Evolutionary conservation across 2,797 vertebrate species (phyloP).

Genomic region (Phrynocephalus vlangalii): DNA sequence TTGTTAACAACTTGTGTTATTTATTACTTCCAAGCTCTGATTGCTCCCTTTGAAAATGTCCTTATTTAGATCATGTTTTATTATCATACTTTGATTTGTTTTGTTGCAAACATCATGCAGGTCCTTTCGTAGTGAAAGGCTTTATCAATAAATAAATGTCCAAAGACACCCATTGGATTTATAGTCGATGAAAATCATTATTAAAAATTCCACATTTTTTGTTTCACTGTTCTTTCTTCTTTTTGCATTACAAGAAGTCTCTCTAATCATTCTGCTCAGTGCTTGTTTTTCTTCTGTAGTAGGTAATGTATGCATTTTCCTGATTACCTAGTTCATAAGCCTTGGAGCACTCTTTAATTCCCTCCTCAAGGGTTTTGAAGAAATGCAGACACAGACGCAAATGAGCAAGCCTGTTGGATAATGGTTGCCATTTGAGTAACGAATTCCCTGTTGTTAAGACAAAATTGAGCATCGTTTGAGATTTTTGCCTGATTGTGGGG

Average conservation of each 20-base stretch:
- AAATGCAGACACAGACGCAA: constrained; percentile 22
- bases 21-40: too few relatives aligned
- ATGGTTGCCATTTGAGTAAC: constrained; percentile 13
- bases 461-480: constrained; percentile 4
- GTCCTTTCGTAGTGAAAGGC: neutral
- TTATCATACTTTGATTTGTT: too few relatives aligned
- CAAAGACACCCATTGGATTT: neutral
- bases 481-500: neutral
- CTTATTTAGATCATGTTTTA: too few relatives aligned
- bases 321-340: constrained; percentile 19
- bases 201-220: neutral
- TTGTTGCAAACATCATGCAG: neutral
- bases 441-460: constrained; percentile 10
- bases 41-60: too few relatives aligned
- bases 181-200: neutral
- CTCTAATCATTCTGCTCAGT: neutral
- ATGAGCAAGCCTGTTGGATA: constrained; percentile 27
- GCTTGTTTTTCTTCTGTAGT: neutral
- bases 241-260: neutral
- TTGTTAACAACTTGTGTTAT: too few relatives aligned
- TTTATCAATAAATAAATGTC: neutral
- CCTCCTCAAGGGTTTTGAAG: constrained; percentile 19
- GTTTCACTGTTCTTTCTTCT: neutral
- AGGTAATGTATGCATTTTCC: constrained; percentile 27
- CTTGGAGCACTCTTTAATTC: constrained; percentile 36